Percentiles rank a stretch among this genome's conserved stretches.
These are phyloP conservation scores for Orthosia incerta DNA, from an alignment of 2,888 invertebrate genomes.

Conservation along the genomic window DNA sequence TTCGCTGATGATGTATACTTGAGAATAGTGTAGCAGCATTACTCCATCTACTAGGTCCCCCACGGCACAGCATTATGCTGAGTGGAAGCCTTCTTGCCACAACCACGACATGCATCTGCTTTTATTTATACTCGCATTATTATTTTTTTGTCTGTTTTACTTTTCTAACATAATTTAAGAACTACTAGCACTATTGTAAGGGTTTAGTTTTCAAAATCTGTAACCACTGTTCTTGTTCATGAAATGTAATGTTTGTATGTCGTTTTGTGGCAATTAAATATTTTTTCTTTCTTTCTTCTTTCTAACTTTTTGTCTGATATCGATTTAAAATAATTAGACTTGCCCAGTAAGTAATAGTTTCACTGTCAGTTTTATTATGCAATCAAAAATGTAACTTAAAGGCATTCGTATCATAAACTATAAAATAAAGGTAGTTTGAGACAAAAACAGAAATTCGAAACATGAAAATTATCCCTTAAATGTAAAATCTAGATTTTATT, in stretches of 20 bases:
- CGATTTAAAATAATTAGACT: constrained; percentile 9
- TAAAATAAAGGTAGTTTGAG: neutral
- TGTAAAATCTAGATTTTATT: constrained; percentile 15
- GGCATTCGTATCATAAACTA: neutral
- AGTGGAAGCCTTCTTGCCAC: too few relatives aligned
- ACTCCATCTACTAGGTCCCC: constrained; percentile 2
- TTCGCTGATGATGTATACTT: constrained; percentile 41
- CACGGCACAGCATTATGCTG: too few relatives aligned
- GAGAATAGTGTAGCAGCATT: constrained; percentile 11
- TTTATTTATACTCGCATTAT: too few relatives aligned
- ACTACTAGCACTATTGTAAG: too few relatives aligned
- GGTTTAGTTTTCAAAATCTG: too few relatives aligned
- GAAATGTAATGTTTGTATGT: too few relatives aligned
- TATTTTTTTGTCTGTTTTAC: too few relatives aligned
- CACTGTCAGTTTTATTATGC: neutral
- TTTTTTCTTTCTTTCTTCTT: too few relatives aligned
- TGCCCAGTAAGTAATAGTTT: neutral
- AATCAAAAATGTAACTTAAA: neutral
- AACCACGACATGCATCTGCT: too few relatives aligned
- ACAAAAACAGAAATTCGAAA: neutral
- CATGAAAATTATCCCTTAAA: neutral
- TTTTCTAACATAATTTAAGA: too few relatives aligned
- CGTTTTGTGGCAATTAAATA: too few relatives aligned
- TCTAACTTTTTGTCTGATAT: constrained; percentile 23
- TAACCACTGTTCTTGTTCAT: too few relatives aligned